These are phyloP conservation scores for Anoplopoma fimbria DNA, from an alignment of 2,113 vertebrate genomes.

Conservation along the genomic window DNA sequence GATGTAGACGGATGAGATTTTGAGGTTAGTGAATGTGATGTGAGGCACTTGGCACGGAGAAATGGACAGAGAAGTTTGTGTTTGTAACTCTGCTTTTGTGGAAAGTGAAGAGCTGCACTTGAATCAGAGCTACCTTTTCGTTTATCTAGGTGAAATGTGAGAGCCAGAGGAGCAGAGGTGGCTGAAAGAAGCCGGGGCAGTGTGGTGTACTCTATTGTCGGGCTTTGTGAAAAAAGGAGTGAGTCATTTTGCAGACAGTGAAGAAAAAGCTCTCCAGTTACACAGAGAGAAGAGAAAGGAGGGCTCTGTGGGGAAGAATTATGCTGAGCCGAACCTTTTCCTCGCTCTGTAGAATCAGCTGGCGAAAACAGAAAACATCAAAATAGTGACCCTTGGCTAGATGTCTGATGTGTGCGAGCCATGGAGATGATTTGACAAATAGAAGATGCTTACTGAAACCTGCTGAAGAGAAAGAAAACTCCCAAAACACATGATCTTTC, in stretches of 20 bases:
- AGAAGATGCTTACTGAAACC: background rate
- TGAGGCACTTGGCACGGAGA: background rate
- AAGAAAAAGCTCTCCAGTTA: constrained; percentile 75
- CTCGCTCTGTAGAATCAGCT: constrained; percentile 79
- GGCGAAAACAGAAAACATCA: constrained; percentile 61
- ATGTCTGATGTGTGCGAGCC: constrained; percentile 21
- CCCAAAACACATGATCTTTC: background rate
- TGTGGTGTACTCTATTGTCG: constrained; percentile 73
- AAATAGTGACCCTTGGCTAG: constrained; percentile 39
- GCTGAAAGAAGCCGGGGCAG: constrained; percentile 22
- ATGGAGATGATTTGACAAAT: background rate
- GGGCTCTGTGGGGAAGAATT: constrained; percentile 63
- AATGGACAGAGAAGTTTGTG: background rate
- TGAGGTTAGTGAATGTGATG: background rate
- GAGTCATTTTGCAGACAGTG: constrained; percentile 72
- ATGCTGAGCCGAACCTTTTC: constrained; percentile 77
- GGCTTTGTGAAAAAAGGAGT: constrained; percentile 64
- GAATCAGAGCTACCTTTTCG: constrained; percentile 15
- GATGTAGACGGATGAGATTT: background rate
- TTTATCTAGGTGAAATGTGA: constrained; percentile 60
- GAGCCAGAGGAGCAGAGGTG: constrained; percentile 15
- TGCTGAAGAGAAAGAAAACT: background rate
- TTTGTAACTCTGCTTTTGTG: background rate
- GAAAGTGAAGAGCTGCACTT: background rate
- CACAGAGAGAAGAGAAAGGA: constrained; percentile 50